Evolutionary conservation across 2,113 vertebrate genomes (phyloP), one percentile per base, ranked within the genome.

Genomic region (Charadrius vociferus): DNA sequence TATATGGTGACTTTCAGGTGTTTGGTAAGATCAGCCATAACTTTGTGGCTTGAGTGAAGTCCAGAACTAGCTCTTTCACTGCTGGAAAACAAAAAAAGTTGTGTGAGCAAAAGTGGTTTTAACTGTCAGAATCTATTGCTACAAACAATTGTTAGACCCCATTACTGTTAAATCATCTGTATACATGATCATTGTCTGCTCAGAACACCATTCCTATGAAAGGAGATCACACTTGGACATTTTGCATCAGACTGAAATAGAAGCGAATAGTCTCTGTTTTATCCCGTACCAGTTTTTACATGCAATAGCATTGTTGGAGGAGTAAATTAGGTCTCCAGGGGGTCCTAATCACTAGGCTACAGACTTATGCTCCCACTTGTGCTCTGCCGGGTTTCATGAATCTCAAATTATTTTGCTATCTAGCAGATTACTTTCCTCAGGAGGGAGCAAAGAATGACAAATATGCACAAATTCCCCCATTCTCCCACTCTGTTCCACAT

Each of bases 321-420:
- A 95, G 74, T 79, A 95, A 96, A 97, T 96, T 95, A 93, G 34
- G 67, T 86, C 92, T 90, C 78, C 55, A 82, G 96, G 92, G 92
- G 49, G 87, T 95, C 95, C 66, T 96, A 96, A 97, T 96, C 90
- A 93, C 58, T 65, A 77, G 58, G 62, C 85, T 96, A 82, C 70
- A 88, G 85, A 91, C 24, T 91, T 90, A 82, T 82, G 39, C 78
- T 97, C 74, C 89, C 62, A 80, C 81, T 96, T 95, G 79, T 70
- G 74, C 93, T 91, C 81, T 82, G 90, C 36, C 13, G 50, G 58
- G 43, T 91, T 96, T 96, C 90, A 88, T 94, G 96, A 90, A 94
- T 93, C 87, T 93, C 78, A 94, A 96, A 95, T 96, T 96, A 91
- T 96, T 97, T 96, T 93, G 81, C 93, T 94, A 95, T 96, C 93